Conservation (phyloP, 2,888 invertebrate genomes). For the Eucera pruinosa region DNA sequence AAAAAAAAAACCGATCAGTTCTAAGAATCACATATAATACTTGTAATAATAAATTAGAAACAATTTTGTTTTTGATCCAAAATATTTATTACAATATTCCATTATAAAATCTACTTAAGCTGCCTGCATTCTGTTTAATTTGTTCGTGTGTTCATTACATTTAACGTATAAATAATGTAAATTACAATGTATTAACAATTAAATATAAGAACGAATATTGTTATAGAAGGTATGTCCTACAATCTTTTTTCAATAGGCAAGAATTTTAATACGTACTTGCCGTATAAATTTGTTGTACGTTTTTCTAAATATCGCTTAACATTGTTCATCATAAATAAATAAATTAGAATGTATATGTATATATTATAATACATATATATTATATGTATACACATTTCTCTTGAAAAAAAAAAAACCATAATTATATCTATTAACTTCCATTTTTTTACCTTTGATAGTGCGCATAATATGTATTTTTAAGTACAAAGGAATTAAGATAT, state of each 20-base stretch:
- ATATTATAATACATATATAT: neutral
- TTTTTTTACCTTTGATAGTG: too few species aligned
- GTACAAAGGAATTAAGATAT: neutral
- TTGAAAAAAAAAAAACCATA: too few species aligned
- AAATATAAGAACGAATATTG: slow-evolving; percentile 11
- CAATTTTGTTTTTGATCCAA: neutral
- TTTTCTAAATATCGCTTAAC: slow-evolving; percentile 29
- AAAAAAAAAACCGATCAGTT: too few species aligned
- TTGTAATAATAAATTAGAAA: slow-evolving; percentile 1
- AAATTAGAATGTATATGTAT: slow-evolving; percentile 36
- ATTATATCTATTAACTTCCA: too few species aligned
- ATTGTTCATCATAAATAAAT: slow-evolving; percentile 41
- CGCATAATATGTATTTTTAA: too few species aligned
- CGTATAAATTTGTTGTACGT: slow-evolving; percentile 43
- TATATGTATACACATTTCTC: slow-evolving; percentile 5
- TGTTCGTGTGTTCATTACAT: slow-evolving; percentile 22
- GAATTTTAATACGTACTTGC: slow-evolving; percentile 25
- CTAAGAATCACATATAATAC: neutral
- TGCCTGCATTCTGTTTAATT: neutral
- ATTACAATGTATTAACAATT: slow-evolving; percentile 12
- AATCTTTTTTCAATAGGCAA: slow-evolving; percentile 26
- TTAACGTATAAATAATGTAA: slow-evolving; percentile 9
- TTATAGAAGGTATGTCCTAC: slow-evolving; percentile 15
- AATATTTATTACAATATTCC: neutral
- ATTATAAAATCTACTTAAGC: slow-evolving; percentile 5